A percentile compares a stretch with the other conserved stretches of the same genome.
Conservation (phyloP, 2,888 invertebrate species). For the Leucoptera coffeella region DNA sequence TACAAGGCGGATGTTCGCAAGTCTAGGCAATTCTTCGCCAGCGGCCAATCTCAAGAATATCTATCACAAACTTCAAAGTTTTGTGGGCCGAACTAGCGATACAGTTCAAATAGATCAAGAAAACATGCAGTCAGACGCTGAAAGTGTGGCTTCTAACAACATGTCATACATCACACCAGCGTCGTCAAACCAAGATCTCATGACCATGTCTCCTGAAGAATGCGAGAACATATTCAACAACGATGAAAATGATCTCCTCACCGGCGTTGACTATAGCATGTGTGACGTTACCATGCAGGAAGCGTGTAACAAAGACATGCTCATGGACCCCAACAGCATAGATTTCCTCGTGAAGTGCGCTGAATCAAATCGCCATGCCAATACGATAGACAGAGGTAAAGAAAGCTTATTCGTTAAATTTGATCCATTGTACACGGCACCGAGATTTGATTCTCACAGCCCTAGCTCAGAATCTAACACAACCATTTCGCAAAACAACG, state of each 20-base stretch:
- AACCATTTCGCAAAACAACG: conserved; percentile 16
- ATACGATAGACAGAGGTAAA: conserved; percentile 31
- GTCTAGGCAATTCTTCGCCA: too few species aligned
- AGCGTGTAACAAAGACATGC: conserved; percentile 16
- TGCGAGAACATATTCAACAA: conserved; percentile 13
- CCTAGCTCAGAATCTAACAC: conserved; percentile 16
- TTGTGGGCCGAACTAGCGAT: conserved; percentile 14
- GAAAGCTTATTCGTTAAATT: conserved; percentile 65
- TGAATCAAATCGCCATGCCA: conserved; percentile 24
- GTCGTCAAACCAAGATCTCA: conserved; percentile 29
- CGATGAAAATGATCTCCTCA: conserved; percentile 18
- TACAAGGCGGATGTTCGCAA: too few species aligned
- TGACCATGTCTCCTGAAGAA: conserved; percentile 25
- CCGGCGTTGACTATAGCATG: conserved; percentile 29
- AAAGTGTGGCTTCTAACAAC: conserved; percentile 18
- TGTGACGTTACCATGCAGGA: conserved; percentile 41
- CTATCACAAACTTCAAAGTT: conserved; percentile 19
- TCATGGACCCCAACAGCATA: conserved; percentile 50
- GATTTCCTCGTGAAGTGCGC: conserved; percentile 48
- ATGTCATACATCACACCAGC: conserved; percentile 28
- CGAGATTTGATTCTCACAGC: conserved; percentile 13
- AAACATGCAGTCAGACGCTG: conserved; percentile 20
- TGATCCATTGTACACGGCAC: conserved; percentile 45
- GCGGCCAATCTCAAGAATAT: too few species aligned
- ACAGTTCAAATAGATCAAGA: conserved; percentile 6